Conservation (phyloP, 1,140 invertebrate species). For the Olivierus martensii region DNA sequence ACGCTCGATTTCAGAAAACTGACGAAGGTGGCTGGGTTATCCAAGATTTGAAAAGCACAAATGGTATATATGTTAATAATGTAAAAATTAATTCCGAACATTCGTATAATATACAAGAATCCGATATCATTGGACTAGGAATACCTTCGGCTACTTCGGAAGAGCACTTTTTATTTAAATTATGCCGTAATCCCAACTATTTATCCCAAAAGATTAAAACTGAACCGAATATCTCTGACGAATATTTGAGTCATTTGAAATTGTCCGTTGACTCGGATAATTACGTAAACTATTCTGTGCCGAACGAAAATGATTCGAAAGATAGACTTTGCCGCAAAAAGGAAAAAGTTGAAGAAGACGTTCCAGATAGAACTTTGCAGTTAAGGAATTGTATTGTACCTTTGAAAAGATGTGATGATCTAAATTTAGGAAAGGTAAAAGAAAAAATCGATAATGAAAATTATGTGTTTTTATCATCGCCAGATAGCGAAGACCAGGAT, state of each 20-base stretch:
- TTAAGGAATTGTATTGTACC: not conserved
- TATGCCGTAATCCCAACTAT: not conserved
- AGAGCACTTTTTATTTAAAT: not conserved
- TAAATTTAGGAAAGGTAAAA: not conserved
- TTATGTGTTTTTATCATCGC: too few species aligned
- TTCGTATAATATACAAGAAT: not conserved
- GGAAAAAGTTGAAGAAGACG: too few species aligned
- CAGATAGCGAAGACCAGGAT: too few species aligned
- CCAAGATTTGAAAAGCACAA: constrained; percentile 6
- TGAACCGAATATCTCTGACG: too few species aligned
- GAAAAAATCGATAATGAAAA: not conserved
- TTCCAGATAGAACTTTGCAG: too few species aligned
- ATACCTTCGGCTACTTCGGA: not conserved
- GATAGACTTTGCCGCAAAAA: too few species aligned
- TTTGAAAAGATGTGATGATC: not conserved
- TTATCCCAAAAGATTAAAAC: too few species aligned
- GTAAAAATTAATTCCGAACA: not conserved
- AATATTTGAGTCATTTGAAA: too few species aligned
- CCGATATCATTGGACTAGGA: constrained; percentile 12
- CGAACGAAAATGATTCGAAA: too few species aligned
- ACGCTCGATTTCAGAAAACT: constrained; percentile 1
- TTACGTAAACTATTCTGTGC: too few species aligned
- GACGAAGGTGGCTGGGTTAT: not conserved
- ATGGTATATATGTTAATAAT: constrained; percentile 7
- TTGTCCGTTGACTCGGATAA: too few species aligned